These are phyloP conservation scores for Gadus macrocephalus DNA, from an alignment of 2,113 vertebrate genomes.

Conservation along the genomic window DNA sequence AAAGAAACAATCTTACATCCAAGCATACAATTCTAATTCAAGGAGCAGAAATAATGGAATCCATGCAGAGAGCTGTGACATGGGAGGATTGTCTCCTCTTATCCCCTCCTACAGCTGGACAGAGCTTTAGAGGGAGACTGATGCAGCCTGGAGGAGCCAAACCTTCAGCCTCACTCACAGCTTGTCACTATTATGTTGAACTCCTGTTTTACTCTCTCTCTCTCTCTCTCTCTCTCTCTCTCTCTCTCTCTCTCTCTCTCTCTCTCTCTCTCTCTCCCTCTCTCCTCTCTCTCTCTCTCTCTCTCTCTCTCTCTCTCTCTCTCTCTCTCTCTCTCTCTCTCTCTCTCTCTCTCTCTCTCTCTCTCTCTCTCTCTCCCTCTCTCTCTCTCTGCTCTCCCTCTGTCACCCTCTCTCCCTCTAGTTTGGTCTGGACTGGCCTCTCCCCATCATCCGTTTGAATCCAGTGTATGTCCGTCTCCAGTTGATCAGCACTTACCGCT, in stretches of 20 bases:
- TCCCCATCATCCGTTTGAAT: constrained; percentile 18
- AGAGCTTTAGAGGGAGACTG: background rate
- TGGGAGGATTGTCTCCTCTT: no score
- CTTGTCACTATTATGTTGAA: constrained; percentile 26
- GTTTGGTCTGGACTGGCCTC: constrained; percentile 23
- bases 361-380: constrained; percentile 3
- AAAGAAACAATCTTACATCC: no score
- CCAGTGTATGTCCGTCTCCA: constrained; percentile 30
- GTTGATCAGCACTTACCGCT: constrained; percentile 19
- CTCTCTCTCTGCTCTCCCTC: constrained; percentile 2
- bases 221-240: constrained; percentile 7
- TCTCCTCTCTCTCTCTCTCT: constrained; percentile 10
- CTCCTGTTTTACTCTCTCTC: constrained; percentile 2
- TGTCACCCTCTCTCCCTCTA: constrained; percentile 12
- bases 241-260: constrained; percentile 7
- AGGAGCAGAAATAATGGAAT: no score
- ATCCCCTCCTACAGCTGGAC: background rate
- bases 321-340: constrained; percentile 19
- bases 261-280: constrained; percentile 7
- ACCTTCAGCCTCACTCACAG: constrained; percentile 47
- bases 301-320: background rate
- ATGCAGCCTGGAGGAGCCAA: background rate
- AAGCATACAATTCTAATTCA: no score
- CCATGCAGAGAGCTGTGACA: no score
- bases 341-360: constrained; percentile 1